Conservation (phyloP, 2,888 invertebrate species). For the Dryadula phaetusa region DNA sequence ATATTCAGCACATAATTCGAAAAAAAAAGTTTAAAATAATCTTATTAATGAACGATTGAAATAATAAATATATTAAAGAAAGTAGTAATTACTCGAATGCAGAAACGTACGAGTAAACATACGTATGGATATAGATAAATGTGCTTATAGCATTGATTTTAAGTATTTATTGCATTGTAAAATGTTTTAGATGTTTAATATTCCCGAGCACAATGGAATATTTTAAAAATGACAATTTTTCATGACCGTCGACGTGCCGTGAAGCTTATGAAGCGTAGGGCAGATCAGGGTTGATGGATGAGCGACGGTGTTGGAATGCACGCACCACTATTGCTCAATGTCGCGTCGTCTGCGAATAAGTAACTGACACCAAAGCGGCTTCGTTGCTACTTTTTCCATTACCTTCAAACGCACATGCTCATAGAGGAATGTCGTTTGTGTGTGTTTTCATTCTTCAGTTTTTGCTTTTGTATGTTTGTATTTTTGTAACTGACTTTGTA, state of each 20-base stretch:
- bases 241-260: constrained; percentile 49
- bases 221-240: constrained; percentile 56
- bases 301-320: constrained; percentile 55
- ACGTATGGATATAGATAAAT: too few species aligned
- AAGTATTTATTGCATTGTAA: constrained; percentile 3
- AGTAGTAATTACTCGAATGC: too few species aligned
- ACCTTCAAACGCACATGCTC: constrained; percentile 13
- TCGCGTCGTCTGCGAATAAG: constrained; percentile 61
- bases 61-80: too few species aligned
- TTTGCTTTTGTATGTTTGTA: too few species aligned
- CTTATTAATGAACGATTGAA: too few species aligned
- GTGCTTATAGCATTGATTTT: too few species aligned
- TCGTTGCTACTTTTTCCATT: constrained; percentile 44
- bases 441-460: constrained; percentile 18
- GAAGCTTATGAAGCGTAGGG: constrained; percentile 60
- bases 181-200: neutral
- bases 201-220: constrained; percentile 35
- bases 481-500: too few species aligned
- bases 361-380: constrained; percentile 57
- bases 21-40: too few species aligned
- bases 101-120: too few species aligned
- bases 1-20: too few species aligned
- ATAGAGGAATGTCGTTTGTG: constrained; percentile 6
- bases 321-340: constrained; percentile 73
- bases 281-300: constrained; percentile 63